phyloP scores from a whole-genome alignment of 2,888 invertebrate species.

The Agrochola macilenta region DNA sequence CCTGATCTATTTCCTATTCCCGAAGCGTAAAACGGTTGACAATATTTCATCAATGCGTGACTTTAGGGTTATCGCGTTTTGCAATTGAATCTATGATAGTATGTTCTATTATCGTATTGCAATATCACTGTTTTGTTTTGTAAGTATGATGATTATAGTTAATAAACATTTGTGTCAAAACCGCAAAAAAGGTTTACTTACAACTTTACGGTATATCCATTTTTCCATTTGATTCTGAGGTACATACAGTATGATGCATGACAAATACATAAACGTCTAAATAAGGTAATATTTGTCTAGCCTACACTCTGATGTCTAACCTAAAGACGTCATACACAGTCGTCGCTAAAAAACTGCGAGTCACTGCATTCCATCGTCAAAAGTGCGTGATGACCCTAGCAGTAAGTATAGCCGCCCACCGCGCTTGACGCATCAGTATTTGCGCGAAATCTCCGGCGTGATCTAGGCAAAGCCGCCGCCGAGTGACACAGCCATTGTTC shows the following conservation, averaged over 20 bases:
- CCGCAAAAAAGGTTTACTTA: neutral
- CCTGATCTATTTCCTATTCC: slow-evolving; percentile 66
- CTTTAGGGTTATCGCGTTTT: slow-evolving; percentile 52
- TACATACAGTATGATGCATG: slow-evolving; percentile 21
- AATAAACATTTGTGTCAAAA: neutral
- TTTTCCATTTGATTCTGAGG: slow-evolving; percentile 9
- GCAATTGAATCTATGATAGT: no score
- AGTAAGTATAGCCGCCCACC: slow-evolving; percentile 47
- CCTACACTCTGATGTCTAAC: slow-evolving; percentile 1
- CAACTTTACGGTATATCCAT: slow-evolving; percentile 1
- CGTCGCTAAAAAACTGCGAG: slow-evolving; percentile 14
- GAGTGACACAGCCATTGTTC: slow-evolving; percentile 69
- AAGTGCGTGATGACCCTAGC: slow-evolving; percentile 48
- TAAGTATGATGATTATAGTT: neutral
- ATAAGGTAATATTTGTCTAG: slow-evolving; percentile 23
- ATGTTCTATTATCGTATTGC: neutral
- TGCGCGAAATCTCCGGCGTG: slow-evolving; percentile 64
- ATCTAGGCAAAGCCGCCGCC: slow-evolving; percentile 68
- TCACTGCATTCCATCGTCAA: slow-evolving; percentile 16
- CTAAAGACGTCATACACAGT: slow-evolving; percentile 12
- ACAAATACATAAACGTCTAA: slow-evolving; percentile 12
- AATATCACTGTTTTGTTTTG: neutral
- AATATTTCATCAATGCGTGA: slow-evolving; percentile 56
- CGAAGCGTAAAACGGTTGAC: slow-evolving; percentile 56
- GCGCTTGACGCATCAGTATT: slow-evolving; percentile 66